Percentiles rank a stretch among this genome's conserved stretches.
Evolutionary conservation across 2,113 vertebrate genomes (phyloP).

Genomic region (Nibea coibor): DNA sequence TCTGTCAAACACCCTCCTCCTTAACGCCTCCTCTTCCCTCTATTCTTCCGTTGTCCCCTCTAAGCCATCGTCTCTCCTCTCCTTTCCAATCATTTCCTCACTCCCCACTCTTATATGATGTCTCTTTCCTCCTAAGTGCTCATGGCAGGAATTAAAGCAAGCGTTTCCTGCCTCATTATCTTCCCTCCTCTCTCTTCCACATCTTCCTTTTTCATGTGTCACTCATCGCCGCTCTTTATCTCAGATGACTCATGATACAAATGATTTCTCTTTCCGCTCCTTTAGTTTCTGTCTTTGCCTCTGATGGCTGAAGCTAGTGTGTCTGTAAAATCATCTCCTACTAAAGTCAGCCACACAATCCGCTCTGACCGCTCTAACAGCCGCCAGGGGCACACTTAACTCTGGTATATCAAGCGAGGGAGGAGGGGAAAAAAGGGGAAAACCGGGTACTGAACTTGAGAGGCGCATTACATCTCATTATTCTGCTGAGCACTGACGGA

Average conservation of each 20-base stretch:
- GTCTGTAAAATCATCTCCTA: slow-evolving; percentile 27
- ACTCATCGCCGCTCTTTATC: slow-evolving; percentile 17
- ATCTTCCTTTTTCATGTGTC: slow-evolving; percentile 10
- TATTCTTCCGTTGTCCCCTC: slow-evolving; percentile 1
- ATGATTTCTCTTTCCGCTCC: background rate
- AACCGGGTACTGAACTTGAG: background rate
- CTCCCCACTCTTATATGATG: background rate
- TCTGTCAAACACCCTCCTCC: slow-evolving; percentile 10
- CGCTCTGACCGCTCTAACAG: slow-evolving; percentile 46
- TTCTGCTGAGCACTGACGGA: slow-evolving; percentile 38
- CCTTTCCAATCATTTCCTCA: background rate
- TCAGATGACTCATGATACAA: slow-evolving; percentile 14
- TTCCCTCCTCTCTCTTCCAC: background rate
- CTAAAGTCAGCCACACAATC: slow-evolving; percentile 28
- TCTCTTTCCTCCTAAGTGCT: slow-evolving; percentile 10
- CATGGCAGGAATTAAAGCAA: background rate
- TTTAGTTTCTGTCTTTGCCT: slow-evolving; percentile 8
- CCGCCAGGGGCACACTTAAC: slow-evolving; percentile 21
- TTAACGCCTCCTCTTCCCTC: background rate
- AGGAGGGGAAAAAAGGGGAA: background rate
- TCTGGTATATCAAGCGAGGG: slow-evolving; percentile 29
- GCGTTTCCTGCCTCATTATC: slow-evolving; percentile 29
- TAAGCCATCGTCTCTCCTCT: background rate
- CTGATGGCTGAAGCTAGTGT: slow-evolving; percentile 14
- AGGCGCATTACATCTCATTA: slow-evolving; percentile 53